Evolutionary conservation across 2,797 vertebrate species (phyloP), one percentile per base, ranked within the genome.

Genomic region (Gadopsis marmoratus): DNA sequence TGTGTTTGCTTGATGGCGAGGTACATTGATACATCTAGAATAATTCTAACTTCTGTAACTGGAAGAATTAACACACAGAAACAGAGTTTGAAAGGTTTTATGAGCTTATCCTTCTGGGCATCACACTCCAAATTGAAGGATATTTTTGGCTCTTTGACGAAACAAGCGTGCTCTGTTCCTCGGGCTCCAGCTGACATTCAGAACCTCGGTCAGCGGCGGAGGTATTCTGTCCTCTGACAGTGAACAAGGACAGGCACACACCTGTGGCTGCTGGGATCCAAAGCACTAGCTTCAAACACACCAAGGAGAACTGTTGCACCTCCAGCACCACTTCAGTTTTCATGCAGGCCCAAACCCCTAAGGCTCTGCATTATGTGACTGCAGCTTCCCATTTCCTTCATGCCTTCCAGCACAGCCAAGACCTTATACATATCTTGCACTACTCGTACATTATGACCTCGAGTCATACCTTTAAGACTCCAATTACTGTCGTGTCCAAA

Each of bases 191-290:
- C 35, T 47, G 12, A 43, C 60, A 64, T 58, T 80, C 50, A 72
- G 65, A 67, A 51, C 68, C 54, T 2, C 10, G 12, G 78, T 78
- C 48, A 69, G 78, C 5, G 1, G 35, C 19, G 6, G 58, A 59
- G 39, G 41, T 29, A 21, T n/a, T 55, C 10, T 21, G 23, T 33
- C 51, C 58, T 73, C 45, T 48, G 70, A 68, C 68, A 48, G 33
- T 4, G 58, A 64, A 66, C 41, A 61, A 73, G 50, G 63, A 78
- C 68, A 29, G 43, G 41, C 37, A 66, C 48, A 56, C 63, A 83
- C 76, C 73, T 68, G 76, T 83, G 79, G 77, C 76, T n/a, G 47
- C 51, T 47, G 23, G 35, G 47, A 72, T 63, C 45, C 61, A 21
- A 78, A 71, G 45, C 71, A 26, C n/a, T 56, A 10, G 1, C 33